A percentile compares a stretch with the other conserved stretches of the same genome.
Evolutionary conservation across 2,797 vertebrate genomes (phyloP).

Genomic region (Enteromius viviparus): DNA sequence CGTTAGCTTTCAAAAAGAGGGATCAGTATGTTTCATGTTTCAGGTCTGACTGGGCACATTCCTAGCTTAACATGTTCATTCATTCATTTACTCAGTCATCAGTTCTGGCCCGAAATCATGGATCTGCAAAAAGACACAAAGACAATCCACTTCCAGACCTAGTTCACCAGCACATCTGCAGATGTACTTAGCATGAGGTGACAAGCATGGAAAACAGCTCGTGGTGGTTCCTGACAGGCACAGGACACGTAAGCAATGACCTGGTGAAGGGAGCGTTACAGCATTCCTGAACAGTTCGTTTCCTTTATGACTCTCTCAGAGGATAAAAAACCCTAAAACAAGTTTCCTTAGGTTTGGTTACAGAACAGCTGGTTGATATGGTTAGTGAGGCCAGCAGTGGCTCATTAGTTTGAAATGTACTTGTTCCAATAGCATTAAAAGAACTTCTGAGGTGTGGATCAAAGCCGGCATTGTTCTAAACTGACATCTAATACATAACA

Average conservation of each 20-base stretch:
- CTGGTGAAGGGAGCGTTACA: constrained; percentile 27
- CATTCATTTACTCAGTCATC: not conserved
- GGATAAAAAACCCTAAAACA: constrained; percentile 28
- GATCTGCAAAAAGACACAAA: constrained; percentile 25
- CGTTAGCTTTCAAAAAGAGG: not conserved
- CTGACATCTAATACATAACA: not conserved
- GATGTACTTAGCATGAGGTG: constrained; percentile 52
- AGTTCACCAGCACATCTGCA: constrained; percentile 48
- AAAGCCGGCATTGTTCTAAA: constrained; percentile 6
- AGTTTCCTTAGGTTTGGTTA: constrained; percentile 16
- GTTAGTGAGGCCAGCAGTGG: constrained; percentile 16
- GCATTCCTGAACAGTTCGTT: constrained; percentile 43
- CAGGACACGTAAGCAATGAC: constrained; percentile 29
- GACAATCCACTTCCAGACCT: constrained; percentile 10
- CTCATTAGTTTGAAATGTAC: constrained; percentile 4
- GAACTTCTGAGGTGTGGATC: not conserved
- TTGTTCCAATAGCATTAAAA: constrained; percentile 19
- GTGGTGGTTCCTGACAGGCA: constrained; percentile 38
- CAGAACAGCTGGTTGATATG: constrained; percentile 6
- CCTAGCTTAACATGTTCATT: not conserved
- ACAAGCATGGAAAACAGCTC: constrained; percentile 55
- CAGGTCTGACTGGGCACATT: constrained; percentile 19
- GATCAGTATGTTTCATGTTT: not conserved
- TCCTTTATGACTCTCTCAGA: constrained; percentile 14
- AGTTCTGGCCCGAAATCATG: not conserved